Conservation (phyloP, 2,797 vertebrate species). For the Lithobates pipiens region DNA sequence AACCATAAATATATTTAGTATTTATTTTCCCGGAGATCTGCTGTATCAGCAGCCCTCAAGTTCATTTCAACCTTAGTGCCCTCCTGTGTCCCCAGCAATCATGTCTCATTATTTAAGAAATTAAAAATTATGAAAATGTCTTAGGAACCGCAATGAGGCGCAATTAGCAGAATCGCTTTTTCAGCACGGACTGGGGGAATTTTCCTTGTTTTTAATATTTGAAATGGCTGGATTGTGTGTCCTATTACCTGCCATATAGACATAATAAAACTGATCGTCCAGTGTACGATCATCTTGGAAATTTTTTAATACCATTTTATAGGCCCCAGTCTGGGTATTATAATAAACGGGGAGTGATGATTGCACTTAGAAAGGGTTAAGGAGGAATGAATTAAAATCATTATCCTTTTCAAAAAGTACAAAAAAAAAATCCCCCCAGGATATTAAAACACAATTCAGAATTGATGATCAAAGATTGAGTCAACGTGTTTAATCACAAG, state of each 20-base stretch:
- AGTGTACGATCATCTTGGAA: conserved; percentile 71
- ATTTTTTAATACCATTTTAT: conserved; percentile 78
- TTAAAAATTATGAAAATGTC: conserved; percentile 85
- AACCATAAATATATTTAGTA: background rate
- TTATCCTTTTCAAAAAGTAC: conserved; percentile 29
- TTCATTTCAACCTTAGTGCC: conserved; percentile 77
- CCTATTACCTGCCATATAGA: conserved; percentile 78
- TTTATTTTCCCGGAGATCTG: conserved; percentile 64
- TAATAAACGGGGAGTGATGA: conserved; percentile 67
- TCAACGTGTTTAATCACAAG: conserved; percentile 3
- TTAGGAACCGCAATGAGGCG: conserved; percentile 84
- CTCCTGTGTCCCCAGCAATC: conserved; percentile 83
- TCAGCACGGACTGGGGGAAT: conserved; percentile 77
- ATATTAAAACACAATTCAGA: conserved; percentile 10
- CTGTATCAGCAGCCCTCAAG: conserved; percentile 67
- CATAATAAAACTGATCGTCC: conserved; percentile 84
- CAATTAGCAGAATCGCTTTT: conserved; percentile 78
- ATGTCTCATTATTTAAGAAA: conserved; percentile 83
- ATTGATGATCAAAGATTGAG: conserved; percentile 18
- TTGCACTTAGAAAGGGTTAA: conserved; percentile 52
- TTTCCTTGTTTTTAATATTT: conserved; percentile 69
- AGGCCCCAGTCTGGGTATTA: conserved; percentile 76
- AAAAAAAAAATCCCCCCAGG: conserved; percentile 19
- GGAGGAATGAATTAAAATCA: conserved; percentile 39
- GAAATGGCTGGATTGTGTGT: conserved; percentile 80